Conservation (phyloP, 2,113 vertebrate genomes). For the Sitta europaea region DNA sequence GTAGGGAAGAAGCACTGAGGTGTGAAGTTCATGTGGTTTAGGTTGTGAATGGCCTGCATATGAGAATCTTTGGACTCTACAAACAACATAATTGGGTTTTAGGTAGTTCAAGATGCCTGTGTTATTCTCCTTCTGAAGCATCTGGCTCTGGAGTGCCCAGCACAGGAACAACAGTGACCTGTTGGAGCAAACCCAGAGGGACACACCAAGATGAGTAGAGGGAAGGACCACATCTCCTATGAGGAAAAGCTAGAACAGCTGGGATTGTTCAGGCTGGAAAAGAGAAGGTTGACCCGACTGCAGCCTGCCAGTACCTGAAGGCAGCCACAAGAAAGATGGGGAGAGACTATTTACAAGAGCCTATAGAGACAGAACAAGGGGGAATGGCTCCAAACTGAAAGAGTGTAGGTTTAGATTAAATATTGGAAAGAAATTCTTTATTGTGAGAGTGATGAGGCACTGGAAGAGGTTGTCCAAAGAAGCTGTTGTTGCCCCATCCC, state of each 20-base stretch:
- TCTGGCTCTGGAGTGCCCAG: background rate
- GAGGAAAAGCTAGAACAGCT: background rate
- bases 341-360: background rate
- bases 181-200: background rate
- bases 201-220: background rate
- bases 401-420: background rate
- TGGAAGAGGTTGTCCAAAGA: background rate
- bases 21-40: background rate
- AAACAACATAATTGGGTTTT: background rate
- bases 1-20: background rate
- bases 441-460: background rate
- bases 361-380: background rate
- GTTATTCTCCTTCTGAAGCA: background rate
- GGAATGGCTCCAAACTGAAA: background rate
- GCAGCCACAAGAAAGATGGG: background rate
- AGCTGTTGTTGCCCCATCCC: background rate
- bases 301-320: background rate
- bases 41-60: rapidly evolving
- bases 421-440: background rate
- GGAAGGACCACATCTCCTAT: background rate
- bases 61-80: background rate
- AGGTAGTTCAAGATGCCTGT: background rate
- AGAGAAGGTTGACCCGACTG: background rate
- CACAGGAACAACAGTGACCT: background rate
- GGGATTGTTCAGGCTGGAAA: background rate